Evolutionary conservation across 2,113 vertebrate species (phyloP).

Genomic region (Pachycephala philippinensis): DNA sequence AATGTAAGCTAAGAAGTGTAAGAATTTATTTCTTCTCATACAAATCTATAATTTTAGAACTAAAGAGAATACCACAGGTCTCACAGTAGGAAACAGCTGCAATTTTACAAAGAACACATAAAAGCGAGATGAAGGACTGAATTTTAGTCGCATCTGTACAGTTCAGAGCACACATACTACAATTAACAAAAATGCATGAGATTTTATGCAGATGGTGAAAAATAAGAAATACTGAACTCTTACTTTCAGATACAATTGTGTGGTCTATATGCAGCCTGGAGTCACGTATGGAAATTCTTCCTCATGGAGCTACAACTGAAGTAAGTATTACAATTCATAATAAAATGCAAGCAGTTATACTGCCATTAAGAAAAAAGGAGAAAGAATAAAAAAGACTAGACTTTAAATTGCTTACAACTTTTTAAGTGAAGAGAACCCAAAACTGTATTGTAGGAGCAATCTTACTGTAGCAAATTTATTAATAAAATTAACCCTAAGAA

Average conservation of each 20-base stretch:
- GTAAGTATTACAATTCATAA: not conserved
- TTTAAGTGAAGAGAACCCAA: not conserved
- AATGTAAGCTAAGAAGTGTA: not conserved
- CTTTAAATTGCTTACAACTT: not conserved
- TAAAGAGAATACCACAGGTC: not conserved
- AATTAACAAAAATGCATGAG: not conserved
- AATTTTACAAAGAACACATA: not conserved
- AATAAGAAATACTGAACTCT: not conserved
- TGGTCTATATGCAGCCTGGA: slow-evolving; percentile 70
- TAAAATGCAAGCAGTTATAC: not conserved
- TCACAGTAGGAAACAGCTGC: not conserved
- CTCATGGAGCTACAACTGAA: slow-evolving; percentile 71
- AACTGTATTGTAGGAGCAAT: not conserved
- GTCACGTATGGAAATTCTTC: slow-evolving; percentile 71
- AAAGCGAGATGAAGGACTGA: not conserved
- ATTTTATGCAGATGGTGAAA: not conserved
- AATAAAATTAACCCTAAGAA: not conserved
- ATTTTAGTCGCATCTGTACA: not conserved
- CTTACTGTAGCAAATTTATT: not conserved
- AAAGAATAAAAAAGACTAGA: not conserved
- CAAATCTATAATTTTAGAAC: not conserved
- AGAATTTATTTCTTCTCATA: not conserved
- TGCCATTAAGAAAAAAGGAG: not conserved
- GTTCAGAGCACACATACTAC: not conserved
- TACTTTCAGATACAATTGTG: slow-evolving; percentile 67